Percentiles rank a stretch among this genome's conserved stretches.
These are phyloP conservation scores for Boleophthalmus pectinirostris DNA, from an alignment of 2,113 vertebrate species.

Conservation along the genomic window DNA sequence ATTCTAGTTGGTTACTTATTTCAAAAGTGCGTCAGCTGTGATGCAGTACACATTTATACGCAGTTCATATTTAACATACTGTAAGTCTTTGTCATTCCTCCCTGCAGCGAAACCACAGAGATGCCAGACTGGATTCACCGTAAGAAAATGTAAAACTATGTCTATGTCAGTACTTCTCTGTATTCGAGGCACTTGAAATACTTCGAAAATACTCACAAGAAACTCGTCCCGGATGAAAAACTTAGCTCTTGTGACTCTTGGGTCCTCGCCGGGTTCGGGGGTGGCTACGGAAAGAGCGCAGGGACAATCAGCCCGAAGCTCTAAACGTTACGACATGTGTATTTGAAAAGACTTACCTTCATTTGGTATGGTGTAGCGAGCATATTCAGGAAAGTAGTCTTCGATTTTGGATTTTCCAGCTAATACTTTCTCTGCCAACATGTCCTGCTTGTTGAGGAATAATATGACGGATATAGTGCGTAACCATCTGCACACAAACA, in stretches of 20 bases:
- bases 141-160: too few relatives aligned
- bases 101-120: too few relatives aligned
- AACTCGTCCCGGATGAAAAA: slow-evolving; percentile 99
- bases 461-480: slow-evolving; percentile 98
- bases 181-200: too few relatives aligned
- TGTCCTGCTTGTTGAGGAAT: slow-evolving; percentile 99
- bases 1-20: too few relatives aligned
- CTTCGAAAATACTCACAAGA: slow-evolving; percentile 80
- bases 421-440: slow-evolving; percentile 98
- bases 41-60: too few relatives aligned
- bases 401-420: slow-evolving; percentile 99
- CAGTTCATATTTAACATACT: too few relatives aligned
- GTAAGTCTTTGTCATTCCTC: too few relatives aligned
- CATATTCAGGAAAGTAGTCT: slow-evolving; percentile 98
- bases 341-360: slow-evolving; percentile 78
- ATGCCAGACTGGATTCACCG: too few relatives aligned
- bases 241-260: slow-evolving; percentile 97
- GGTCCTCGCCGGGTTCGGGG: slow-evolving; percentile 95
- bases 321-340: accelerated
- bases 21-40: too few relatives aligned
- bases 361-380: slow-evolving; percentile 96
- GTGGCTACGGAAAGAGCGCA: slow-evolving; percentile 76
- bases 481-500: slow-evolving; percentile 85
- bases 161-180: too few relatives aligned
- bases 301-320: not conserved